Evolutionary conservation across 1,140 invertebrate species (phyloP), one percentile per base, ranked within the genome.

Genomic region (Anoplolepis gracilipes): DNA sequence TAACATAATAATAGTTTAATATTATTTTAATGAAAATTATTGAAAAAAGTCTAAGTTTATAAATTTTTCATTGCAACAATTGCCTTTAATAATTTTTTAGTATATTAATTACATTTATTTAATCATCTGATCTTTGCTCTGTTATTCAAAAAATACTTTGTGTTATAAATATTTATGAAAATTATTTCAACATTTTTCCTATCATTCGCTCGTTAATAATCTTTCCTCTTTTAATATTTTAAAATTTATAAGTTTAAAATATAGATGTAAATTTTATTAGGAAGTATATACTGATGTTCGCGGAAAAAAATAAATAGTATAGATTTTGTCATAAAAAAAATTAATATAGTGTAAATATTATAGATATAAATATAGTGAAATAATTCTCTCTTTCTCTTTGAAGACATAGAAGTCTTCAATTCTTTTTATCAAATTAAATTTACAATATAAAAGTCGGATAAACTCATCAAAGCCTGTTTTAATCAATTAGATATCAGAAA

Each of bases 11-110:
- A 70, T 49, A 8, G 25, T 16, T 70, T 70, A 53, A 30, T 70
- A 70, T n/a, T n/a, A n/a, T 70, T 10, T 70, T 16, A 49, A 70
- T 46, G 16, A 70, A 30, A 70, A 11, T 49, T 70, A 28, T 69
- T 28, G 2, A 53, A 70, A 49, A 49, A 46, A 30, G 28, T 19
- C 30, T n/a, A n/a, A 2, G 36, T 59, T 4, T 28, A 28, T 28
- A 25, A 59, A 25, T 25, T 59, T 59, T 59, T 13, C 4, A 59
- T 25, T 25, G 10, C 22, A 59, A 13, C 4, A 11, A 28, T 25
- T 25, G 10, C 8, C 8, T 10, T 2, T 25, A 25, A 59, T 59
- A 59, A 59, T 59, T 59, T 1, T 22, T 11, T 13, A 22, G 8
- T 28, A 30, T n/a, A 36, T 36, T 8, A 65, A 65, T 65, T 65